Base-by-base conservation (phyloP, 2,888 invertebrate genomes). In the Torymus texanus region DNA sequence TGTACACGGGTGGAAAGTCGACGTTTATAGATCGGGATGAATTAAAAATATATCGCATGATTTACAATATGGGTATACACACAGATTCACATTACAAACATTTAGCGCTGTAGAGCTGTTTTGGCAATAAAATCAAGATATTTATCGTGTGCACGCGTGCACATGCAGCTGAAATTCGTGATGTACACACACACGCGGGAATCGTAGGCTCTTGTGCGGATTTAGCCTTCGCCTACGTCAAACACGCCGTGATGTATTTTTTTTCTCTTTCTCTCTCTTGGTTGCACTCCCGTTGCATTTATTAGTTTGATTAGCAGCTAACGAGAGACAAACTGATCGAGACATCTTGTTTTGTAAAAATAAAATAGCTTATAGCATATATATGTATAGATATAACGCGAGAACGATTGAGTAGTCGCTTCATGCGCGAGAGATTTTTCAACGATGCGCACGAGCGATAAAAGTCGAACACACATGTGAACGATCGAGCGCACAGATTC, bases 401-500 rank as follows among this genome's bases (percentile, higher is more conserved):
- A 66, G 18, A 21, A 4, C 53, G 62, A 75, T 72, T 75, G 53
- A n/a, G n/a, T n/a, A 79, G 14, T 72, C 29, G 41, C 72, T 72
- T 79, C 75, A 61, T 24, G 14, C 61, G 50, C 18, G 16, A 29
- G 29, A 29, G 29, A 29, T 29, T 29, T 41, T 53, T 67, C 56
- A 62, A 67, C 72, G 75, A 18, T 14, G 61, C 14, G 29, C 29
- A 5, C 67, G 24, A 29, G 51, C 41, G 75, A 79, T 59, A 75
- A 80, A 66, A 67, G 53, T 68, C 51, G 71, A 75, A 8, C 41
- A 41, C 8, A 80, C 67, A 79, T 66, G 75, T 56, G 41, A 41
- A 8, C 41, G 41, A 5, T 75, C 62, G 41, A 41, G 8, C 41
- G 41, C 41, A 70, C 56, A 72, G 73, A 80, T 76, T 68, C 76